Percentiles rank a stretch among this genome's conserved stretches.
These are phyloP conservation scores for Melipona bicolor DNA, from an alignment of 2,888 invertebrate species.

Conservation along the genomic window DNA sequence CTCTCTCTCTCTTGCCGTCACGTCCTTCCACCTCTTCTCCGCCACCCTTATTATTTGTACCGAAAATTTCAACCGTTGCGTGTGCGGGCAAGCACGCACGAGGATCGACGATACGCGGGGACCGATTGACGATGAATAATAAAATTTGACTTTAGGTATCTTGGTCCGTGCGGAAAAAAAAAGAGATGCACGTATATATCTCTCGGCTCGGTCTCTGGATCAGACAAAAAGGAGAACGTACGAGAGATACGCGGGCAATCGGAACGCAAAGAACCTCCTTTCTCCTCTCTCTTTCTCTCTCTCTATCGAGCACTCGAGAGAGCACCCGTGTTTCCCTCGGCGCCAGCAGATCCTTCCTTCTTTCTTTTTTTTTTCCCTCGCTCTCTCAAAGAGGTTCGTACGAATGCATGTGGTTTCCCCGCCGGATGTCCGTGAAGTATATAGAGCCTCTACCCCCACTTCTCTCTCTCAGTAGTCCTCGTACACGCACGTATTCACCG, in stretches of 20 bases:
- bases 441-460: conserved; percentile 49
- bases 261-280: conserved; percentile 57
- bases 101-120: conserved; percentile 17
- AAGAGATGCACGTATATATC: not conserved
- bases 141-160: not conserved
- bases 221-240: conserved; percentile 32
- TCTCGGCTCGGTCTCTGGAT: not conserved
- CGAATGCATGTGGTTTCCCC: conserved; percentile 65
- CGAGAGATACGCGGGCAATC: conserved; percentile 22
- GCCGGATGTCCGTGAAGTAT: conserved; percentile 66
- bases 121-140: not conserved
- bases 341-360: conserved; percentile 34
- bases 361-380: conserved; percentile 44
- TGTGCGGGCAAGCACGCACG: conserved; percentile 49
- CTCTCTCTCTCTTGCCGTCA: conserved; percentile 43
- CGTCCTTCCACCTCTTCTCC: conserved; percentile 63
- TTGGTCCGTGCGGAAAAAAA: not conserved
- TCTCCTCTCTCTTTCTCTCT: conserved; percentile 28
- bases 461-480: conserved; percentile 20
- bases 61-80: conserved; percentile 75
- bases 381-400: conserved; percentile 36
- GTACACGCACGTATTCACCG: conserved; percentile 58
- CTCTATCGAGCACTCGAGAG: conserved; percentile 19
- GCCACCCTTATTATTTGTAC: conserved; percentile 66
- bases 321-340: conserved; percentile 37